Evolutionary conservation across 37 sponge, comb jelly and placozoan species (phyloP).

Genomic region (Cladorhizidae sp.): DNA sequence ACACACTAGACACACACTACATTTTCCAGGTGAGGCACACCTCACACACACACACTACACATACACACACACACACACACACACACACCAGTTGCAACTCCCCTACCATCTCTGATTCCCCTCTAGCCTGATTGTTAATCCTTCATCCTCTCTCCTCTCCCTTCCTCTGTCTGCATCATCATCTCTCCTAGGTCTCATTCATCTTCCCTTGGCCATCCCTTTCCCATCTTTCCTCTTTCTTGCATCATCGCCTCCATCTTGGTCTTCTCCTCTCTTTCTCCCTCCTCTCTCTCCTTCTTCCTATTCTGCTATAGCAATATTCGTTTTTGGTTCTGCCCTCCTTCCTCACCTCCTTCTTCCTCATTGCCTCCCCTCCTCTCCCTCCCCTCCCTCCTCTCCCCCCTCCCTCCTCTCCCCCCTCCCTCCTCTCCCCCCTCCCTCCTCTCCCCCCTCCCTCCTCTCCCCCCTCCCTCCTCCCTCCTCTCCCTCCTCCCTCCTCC

Average conservation of each 20-base stretch:
- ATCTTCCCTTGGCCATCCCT: background rate
- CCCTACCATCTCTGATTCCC: background rate
- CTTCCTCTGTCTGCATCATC: background rate
- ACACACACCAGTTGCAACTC: no score
- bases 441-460: no score
- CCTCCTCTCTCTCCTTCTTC: background rate
- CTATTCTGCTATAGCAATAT: background rate
- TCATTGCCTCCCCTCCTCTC: conserved; percentile 17
- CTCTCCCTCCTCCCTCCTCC: no score
- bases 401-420: background rate
- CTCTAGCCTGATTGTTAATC: no score
- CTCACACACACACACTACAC: no score
- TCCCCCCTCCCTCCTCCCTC: no score
- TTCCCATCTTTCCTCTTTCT: background rate
- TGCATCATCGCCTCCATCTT: background rate
- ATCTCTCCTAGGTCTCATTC: background rate
- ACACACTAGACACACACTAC: no score
- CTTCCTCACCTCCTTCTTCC: background rate
- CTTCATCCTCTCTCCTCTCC: no score
- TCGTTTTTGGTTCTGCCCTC: no score
- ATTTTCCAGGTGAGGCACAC: no score
- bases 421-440: background rate
- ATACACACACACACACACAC: no score
- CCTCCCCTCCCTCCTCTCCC: background rate
- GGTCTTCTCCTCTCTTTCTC: background rate